phyloP scores from a whole-genome alignment of 2,113 vertebrate species.

The Mus musculus region DNA sequence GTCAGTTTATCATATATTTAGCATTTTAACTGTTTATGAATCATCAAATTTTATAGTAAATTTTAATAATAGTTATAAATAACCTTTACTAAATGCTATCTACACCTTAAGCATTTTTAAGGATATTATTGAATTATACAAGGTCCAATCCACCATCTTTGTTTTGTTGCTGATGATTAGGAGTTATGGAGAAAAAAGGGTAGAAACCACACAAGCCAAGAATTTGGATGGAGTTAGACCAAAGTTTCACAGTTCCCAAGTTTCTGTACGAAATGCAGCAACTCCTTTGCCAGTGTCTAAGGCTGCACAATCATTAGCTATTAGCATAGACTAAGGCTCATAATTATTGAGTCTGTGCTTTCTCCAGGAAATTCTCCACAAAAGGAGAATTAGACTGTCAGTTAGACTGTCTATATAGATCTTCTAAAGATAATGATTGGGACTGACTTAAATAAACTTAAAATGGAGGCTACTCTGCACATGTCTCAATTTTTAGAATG shows the following conservation, averaged over 20 bases:
- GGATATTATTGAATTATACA: not conserved
- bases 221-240: not conserved
- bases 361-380: conserved; percentile 21
- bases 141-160: not conserved
- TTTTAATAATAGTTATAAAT: not conserved
- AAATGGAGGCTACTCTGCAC: conserved; percentile 38
- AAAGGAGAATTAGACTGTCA: not conserved
- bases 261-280: not conserved
- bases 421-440: conserved; percentile 46
- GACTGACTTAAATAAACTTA: conserved; percentile 31
- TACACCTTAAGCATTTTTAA: not conserved
- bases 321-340: not conserved
- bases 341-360: not conserved
- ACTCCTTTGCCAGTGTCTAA: not conserved
- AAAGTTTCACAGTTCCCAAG: not conserved
- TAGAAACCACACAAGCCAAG: not conserved
- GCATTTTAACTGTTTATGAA: not conserved
- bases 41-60: not conserved
- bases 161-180: not conserved
- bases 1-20: not conserved
- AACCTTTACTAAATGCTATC: not conserved
- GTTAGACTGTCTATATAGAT: not conserved
- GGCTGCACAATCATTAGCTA: not conserved
- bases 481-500: not conserved
- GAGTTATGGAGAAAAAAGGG: not conserved